Conservation (phyloP, 2,888 invertebrate genomes). For the Digitonthophagus gazella region DNA sequence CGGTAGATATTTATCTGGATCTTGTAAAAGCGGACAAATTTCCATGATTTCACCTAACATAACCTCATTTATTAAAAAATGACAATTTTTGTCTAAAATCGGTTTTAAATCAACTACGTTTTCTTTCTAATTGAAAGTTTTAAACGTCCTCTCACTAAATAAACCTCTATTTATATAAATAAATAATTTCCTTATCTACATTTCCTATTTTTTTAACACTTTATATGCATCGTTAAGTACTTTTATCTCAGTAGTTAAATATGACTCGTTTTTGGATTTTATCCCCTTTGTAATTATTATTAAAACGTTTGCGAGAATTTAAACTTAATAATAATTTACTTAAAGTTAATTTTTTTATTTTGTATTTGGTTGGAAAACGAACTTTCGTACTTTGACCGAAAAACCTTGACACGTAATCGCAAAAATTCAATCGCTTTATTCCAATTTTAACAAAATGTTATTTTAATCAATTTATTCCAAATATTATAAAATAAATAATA, state of each 20-base stretch:
- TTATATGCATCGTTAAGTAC: neutral
- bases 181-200: conserved; percentile 15
- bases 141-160: neutral
- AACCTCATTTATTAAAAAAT: conserved; percentile 32
- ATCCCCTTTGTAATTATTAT: neutral
- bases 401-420: neutral
- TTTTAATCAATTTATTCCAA: too few species aligned
- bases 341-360: too few species aligned
- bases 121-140: too few species aligned
- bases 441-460: too few species aligned
- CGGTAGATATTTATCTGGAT: conserved; percentile 79
- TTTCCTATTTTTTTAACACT: neutral
- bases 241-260: neutral
- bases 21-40: conserved; percentile 74
- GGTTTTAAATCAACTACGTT: neutral
- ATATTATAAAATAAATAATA: too few species aligned
- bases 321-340: too few species aligned
- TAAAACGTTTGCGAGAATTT: neutral
- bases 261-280: neutral
- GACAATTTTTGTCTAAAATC: too few species aligned
- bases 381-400: neutral
- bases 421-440: neutral
- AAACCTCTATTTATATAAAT: conserved; percentile 4
- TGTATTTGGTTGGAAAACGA: too few species aligned
- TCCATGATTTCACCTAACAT: conserved; percentile 27